Conservation (phyloP, 2,113 vertebrate genomes). For the Patagioenas fasciata region DNA sequence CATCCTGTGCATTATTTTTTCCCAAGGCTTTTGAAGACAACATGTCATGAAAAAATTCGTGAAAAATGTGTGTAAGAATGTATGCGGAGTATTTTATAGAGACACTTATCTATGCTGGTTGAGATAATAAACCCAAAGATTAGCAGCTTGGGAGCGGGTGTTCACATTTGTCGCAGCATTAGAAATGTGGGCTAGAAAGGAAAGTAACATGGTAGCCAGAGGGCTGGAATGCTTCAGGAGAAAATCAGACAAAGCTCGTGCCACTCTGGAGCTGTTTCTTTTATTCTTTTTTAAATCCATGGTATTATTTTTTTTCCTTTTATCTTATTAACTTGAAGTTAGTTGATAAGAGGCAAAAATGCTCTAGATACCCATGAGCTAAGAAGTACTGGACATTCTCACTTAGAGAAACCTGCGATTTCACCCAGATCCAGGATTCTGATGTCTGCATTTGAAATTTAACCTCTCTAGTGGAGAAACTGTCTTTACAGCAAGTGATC, state of each 20-base stretch:
- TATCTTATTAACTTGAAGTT: neutral
- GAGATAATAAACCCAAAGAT: neutral
- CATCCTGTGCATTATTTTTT: no score
- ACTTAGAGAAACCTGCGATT: fast-evolving
- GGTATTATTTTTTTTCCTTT: neutral
- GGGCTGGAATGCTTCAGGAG: neutral
- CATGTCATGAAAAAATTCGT: neutral
- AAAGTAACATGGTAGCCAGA: neutral
- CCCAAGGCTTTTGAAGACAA: neutral
- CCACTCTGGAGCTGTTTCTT: neutral
- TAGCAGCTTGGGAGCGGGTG: no score
- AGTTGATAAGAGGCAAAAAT: neutral
- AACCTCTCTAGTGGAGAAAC: neutral
- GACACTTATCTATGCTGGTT: neutral
- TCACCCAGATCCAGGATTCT: neutral
- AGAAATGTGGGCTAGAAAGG: neutral
- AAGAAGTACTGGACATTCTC: fast-evolving
- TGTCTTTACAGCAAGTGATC: no score
- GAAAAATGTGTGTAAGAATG: neutral
- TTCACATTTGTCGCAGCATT: neutral
- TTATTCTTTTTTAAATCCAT: neutral
- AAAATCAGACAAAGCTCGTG: neutral
- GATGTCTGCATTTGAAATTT: neutral
- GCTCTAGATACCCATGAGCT: neutral
- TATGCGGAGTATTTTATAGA: neutral